These are phyloP conservation scores for Minunthozetes semirufus DNA, from an alignment of 2,888 invertebrate genomes.

Conservation along the genomic window DNA sequence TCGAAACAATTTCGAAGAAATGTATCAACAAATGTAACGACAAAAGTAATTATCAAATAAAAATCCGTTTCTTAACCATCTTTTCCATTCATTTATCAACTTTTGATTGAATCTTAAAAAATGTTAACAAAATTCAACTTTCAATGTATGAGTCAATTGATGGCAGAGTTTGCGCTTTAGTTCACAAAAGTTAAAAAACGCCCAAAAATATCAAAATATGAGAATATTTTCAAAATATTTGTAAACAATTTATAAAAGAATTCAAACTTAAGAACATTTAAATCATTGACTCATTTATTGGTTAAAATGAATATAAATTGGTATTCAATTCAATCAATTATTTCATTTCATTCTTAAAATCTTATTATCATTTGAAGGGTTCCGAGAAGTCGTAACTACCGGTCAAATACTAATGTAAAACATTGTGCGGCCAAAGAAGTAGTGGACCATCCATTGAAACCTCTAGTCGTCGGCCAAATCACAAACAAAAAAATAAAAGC, in stretches of 20 bases:
- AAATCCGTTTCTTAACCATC: too few relatives aligned
- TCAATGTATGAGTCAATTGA: too few relatives aligned
- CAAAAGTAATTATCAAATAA: not conserved
- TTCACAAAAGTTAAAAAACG: too few relatives aligned
- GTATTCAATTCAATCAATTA: not conserved
- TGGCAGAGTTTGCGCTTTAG: too few relatives aligned
- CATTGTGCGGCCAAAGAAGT: conserved; percentile 41
- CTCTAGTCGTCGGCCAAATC: conserved; percentile 44
- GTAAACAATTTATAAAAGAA: not conserved
- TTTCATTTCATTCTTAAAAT: not conserved
- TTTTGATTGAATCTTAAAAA: too few relatives aligned
- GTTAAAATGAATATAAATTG: not conserved
- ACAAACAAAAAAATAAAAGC: conserved; percentile 1
- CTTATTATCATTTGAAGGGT: not conserved
- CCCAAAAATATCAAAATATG: too few relatives aligned
- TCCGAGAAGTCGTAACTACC: not conserved
- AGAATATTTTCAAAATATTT: not conserved
- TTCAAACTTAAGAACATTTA: not conserved
- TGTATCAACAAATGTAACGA: not conserved
- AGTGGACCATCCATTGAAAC: conserved; percentile 47
- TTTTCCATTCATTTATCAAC: too few relatives aligned
- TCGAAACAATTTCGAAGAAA: conserved; percentile 1
- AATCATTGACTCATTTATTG: not conserved
- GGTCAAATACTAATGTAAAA: not conserved
- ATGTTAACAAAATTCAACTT: too few relatives aligned